phyloP scores from a whole-genome alignment of 2,888 invertebrate genomes.

The Cephus sareptanus region DNA sequence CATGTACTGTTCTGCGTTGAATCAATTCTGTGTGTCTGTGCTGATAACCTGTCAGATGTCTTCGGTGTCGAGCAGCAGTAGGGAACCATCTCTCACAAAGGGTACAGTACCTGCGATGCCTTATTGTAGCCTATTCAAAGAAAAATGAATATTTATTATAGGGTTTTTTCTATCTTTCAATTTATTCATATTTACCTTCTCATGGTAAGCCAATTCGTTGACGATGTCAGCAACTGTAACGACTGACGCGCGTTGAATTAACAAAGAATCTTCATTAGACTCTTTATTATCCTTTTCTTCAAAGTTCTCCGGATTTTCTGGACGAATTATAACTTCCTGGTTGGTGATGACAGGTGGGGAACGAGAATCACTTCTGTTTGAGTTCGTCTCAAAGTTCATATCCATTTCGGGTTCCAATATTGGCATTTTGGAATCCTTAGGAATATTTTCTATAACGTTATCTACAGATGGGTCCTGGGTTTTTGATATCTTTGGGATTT shows the following conservation, averaged over 20 bases:
- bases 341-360: constrained; percentile 60
- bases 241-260: constrained; percentile 36
- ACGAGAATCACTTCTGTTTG: constrained; percentile 53
- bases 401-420: constrained; percentile 50
- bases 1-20: constrained; percentile 63
- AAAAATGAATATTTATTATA: not conserved
- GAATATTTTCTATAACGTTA: not conserved
- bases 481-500: constrained; percentile 33
- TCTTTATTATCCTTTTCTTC: constrained; percentile 27
- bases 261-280: not conserved
- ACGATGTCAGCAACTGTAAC: constrained; percentile 58
- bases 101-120: constrained; percentile 60
- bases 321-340: constrained; percentile 34
- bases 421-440: constrained; percentile 53
- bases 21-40: constrained; percentile 61
- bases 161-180: not conserved
- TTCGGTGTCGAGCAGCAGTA: constrained; percentile 54
- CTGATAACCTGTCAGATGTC: constrained; percentile 61
- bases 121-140: constrained; percentile 56
- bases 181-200: constrained; percentile 49
- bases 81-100: constrained; percentile 64
- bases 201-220: constrained; percentile 59
- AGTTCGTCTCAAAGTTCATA: constrained; percentile 37
- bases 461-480: constrained; percentile 12
- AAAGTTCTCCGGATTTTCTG: constrained; percentile 25